These are phyloP conservation scores for crab-eating macaque (Macaca fascicularis) DNA, from an alignment of 2,113 vertebrate genomes.

Conservation along the genomic window T2T-MFA8v1.1 NC_088390.1:44344501-44345000, in stretches of 20 bases:
- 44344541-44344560: background rate
- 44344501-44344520: background rate
- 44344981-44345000: background rate
- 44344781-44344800: too few species aligned
- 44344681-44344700: background rate
- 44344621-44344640: background rate
- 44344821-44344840: background rate
- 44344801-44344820: background rate
- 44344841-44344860: background rate
- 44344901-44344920: background rate
- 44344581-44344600: background rate
- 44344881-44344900: background rate
- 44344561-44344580: background rate
- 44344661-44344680: background rate
- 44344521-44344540: background rate
- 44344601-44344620: background rate
- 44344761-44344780: background rate
- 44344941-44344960: background rate
- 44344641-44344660: too few species aligned
- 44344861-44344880: background rate
- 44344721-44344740: background rate
- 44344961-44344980: background rate
- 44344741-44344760: background rate
- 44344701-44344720: background rate
- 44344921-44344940: background rate